Evolutionary conservation across 2,888 invertebrate species (phyloP), one percentile per base, ranked within the genome.

Genomic region (Ochlodes sylvanus): DNA sequence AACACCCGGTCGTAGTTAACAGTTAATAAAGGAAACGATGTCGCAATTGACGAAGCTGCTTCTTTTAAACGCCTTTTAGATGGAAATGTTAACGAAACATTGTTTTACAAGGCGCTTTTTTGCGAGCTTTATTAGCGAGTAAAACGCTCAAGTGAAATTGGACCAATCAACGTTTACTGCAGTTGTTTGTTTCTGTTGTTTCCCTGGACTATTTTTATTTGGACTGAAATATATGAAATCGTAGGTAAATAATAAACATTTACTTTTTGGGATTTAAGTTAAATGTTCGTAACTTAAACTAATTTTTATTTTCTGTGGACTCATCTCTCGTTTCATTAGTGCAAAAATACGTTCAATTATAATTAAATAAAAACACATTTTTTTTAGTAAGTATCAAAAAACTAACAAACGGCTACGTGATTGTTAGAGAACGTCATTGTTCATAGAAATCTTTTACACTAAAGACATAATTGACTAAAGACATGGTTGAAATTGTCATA

Each of bases 1-100:
- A 93, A 92, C 89, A 90, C 86, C 88, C 86, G 85, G 83, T 87
- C 85, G 91, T 90, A 92, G 90, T 93, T 92, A 92, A 91, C 92
- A 92, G 92, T 91, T 93, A 92, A 93, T 93, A 92, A 92, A 92
- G 90, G 81, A 83, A 88, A 88, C 87, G 91, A 86, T 85, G 89
- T 88, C 87, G 82, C 92, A 91, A 92, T 92, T 89, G 93, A 90
- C 88, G 80, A 77, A 78, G 80, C 80, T 84, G 81, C 79, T 80
- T 82, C 80, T 84, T 83, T 86, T 87, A 87, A 90, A 89, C 81
- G 89, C 82, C 80, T 86, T 92, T 90, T 83, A 85, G 85, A 90
- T 90, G 88, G 85, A 88, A 92, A 89, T 90, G 85, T 83, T 85
- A 83, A 88, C 81, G 84, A 83, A 77, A 77, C 83, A 89, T 90